Evolutionary conservation across 2,888 invertebrate species (phyloP), one percentile per base, ranked within the genome.

Genomic region (Tetheella fluctuosa): DNA sequence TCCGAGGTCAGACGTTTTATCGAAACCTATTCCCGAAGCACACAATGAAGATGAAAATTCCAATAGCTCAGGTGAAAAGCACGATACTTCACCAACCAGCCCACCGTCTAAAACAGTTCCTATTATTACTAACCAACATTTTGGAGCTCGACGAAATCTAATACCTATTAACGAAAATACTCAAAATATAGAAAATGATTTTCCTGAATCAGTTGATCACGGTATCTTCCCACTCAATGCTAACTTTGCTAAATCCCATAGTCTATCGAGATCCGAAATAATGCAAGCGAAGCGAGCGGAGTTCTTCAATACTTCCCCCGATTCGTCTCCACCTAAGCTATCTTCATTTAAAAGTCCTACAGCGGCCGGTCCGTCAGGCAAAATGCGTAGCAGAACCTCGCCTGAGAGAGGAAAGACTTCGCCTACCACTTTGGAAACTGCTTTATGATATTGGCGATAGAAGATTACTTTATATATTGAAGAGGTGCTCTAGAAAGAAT

Each of bases 21-120:
- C 97, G 52, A 96, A 96, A 54, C 97, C 97, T 61, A 98, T 98
- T 84, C 96, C 96, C 52, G 97, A 98, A 93, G 97, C 96, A 71
- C 94, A 94, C 76, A 95, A 96, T 77, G 97, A 97, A 79, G 97
- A 97, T 78, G 96, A 97, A 71, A 95, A 94, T 73, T 94, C 94
- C 1, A 94, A 94, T 66, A 94, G 94, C 73, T 94, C 94, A 20
- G 91, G 93, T 34, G 94, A 95, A 76, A 94, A 93, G 73, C 90
- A 88, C 61, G 93, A 92, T 54, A 70, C 67, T 23, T 83, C 88
- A 23, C 84, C 86, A 25, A 80, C 78, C 58, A 84, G 77, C 75
- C 81, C 84, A 75, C 83, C 88, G 68, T 80, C 85, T 55, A 94
- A 93, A 64, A 90, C 93, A 67, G 87, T 93, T 74, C 92, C 88